These are phyloP conservation scores for Crossaster papposus DNA, from an alignment of 53 echinoderm and acorn worm species.

Conservation along the genomic window DNA sequence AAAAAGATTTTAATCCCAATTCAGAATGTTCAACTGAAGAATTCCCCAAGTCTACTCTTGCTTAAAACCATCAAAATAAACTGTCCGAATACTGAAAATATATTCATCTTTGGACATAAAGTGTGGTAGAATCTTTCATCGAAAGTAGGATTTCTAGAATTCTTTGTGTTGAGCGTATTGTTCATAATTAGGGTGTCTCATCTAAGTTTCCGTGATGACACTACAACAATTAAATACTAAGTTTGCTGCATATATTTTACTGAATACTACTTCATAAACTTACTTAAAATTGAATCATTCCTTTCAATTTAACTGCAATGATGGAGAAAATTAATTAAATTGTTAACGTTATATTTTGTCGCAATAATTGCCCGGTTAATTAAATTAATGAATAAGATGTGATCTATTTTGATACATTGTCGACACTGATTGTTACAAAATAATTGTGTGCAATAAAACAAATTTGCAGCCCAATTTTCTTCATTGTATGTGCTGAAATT, in stretches of 20 bases:
- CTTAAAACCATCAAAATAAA: too few species aligned
- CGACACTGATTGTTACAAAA: slow-evolving; percentile 23
- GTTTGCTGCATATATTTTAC: neutral
- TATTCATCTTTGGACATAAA: too few species aligned
- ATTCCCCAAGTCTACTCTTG: too few species aligned
- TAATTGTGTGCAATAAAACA: slow-evolving; percentile 44
- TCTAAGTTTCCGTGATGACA: neutral
- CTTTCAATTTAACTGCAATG: neutral
- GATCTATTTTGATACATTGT: slow-evolving; percentile 45
- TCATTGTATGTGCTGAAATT: neutral
- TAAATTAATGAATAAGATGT: neutral
- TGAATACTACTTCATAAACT: neutral
- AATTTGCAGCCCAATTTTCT: slow-evolving; percentile 40
- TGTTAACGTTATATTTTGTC: neutral
- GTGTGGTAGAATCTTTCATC: too few species aligned
- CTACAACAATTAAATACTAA: neutral
- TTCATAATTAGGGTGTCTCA: neutral
- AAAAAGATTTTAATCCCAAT: too few species aligned
- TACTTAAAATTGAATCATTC: neutral
- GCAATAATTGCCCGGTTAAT: neutral
- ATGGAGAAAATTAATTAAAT: neutral
- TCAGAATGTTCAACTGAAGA: too few species aligned
- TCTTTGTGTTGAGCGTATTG: neutral
- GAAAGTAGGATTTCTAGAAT: neutral
- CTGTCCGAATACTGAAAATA: too few species aligned